Evolutionary conservation across 2,797 vertebrate genomes (phyloP), one percentile per base, ranked within the genome.

Genomic region (Tragelaphus eurycerus): DNA sequence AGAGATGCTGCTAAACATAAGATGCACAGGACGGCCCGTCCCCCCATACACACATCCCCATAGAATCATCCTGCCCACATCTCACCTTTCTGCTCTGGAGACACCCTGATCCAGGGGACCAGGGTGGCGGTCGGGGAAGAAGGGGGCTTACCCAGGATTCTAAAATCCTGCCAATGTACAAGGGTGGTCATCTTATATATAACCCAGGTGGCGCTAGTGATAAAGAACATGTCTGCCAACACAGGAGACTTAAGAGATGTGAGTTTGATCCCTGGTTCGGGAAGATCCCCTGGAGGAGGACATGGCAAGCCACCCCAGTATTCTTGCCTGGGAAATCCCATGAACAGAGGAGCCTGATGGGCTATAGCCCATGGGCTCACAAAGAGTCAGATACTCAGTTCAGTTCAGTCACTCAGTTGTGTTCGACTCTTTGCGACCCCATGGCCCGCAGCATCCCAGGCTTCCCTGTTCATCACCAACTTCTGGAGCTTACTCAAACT

Each of bases 11-110:
- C 60, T 57, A 31, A 90, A 46, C 11, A 83, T 29, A 8, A 17
- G 46, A 29, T 21, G 48, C 64, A 52, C 17, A 48, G 52, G 23
- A 57, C 12, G 23, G 13, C 6, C 23, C 0, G 6, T 7, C 31
- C 3, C 15, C 7, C 3, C 2, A 15, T 1, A 0, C 8, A 46
- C 25, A 21, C 9, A 23, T 12, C 29, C 12, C 34, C 43, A 59
- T 78, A 76, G 48, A 64, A 55, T 29, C 14, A 34, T 12, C 59
- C 89, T 64, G 71, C 48, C 59, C 67, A 10, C 29, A 52, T 19
- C 64, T 17, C 60, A 34, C 0, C 6, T 12, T 52, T 64, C 23
- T 78, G 27, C 52, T 92, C 64, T 62, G 31, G 55, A 79, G 38
- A 86, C 38, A 57, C 38, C 27, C 52, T 54, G n/a, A 50, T 38